phyloP scores from a whole-genome alignment of 2,888 invertebrate genomes.

The Epistrophe eligans region DNA sequence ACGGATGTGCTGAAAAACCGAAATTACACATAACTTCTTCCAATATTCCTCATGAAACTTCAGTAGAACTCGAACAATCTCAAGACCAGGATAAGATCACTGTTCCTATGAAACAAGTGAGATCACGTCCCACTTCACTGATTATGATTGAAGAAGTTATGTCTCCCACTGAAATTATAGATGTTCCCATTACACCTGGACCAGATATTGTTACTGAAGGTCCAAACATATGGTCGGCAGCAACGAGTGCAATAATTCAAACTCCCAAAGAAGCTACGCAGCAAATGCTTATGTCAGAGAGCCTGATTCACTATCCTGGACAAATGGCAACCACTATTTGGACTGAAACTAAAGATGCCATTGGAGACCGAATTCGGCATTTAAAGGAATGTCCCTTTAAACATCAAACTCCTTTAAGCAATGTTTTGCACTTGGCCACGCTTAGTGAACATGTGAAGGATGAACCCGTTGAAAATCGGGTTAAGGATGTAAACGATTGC shows the following conservation, averaged over 20 bases:
- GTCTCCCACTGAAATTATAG: conserved; percentile 84
- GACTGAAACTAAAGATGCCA: conserved; percentile 85
- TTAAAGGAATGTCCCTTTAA: conserved; percentile 84
- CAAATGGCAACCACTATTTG: conserved; percentile 81
- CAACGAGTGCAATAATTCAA: conserved; percentile 68
- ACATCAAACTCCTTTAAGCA: conserved; percentile 86
- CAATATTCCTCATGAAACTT: conserved; percentile 80
- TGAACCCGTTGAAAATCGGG: conserved; percentile 85
- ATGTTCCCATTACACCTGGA: conserved; percentile 85
- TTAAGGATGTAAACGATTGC: conserved; percentile 86
- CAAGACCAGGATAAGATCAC: conserved; percentile 80
- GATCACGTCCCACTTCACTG: conserved; percentile 83
- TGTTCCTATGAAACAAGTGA: conserved; percentile 78
- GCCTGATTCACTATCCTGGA: conserved; percentile 81
- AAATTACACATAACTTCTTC: conserved; percentile 81
- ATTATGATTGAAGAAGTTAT: conserved; percentile 85
- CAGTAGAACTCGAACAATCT: conserved; percentile 78
- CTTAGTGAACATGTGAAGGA: conserved; percentile 86
- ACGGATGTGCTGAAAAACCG: conserved; percentile 73
- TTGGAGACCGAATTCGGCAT: conserved; percentile 85
- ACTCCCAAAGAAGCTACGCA: conserved; percentile 78
- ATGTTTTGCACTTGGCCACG: conserved; percentile 87
- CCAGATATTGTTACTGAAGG: conserved; percentile 80
- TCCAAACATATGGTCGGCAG: conserved; percentile 80
- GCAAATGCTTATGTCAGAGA: conserved; percentile 80